Conservation (phyloP, 2,888 invertebrate genomes). For the Amitus sp. region DNA sequence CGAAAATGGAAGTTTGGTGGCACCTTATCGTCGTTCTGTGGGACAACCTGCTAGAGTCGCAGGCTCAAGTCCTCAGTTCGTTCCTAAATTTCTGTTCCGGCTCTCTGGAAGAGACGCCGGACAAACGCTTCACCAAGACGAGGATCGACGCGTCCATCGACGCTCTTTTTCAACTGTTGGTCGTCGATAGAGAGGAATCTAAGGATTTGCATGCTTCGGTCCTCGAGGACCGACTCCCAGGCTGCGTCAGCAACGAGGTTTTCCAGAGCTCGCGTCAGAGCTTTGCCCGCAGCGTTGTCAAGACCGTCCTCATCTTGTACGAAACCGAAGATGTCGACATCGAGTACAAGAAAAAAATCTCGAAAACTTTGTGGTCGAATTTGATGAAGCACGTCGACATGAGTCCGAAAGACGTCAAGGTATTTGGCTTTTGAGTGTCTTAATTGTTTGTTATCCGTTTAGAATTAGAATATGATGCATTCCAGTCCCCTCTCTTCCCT, state of each 20-base stretch:
- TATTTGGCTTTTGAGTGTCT: slow-evolving; percentile 20
- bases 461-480: too few relatives aligned
- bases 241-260: slow-evolving; percentile 43
- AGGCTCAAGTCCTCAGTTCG: slow-evolving; percentile 68
- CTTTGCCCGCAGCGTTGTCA: slow-evolving; percentile 58
- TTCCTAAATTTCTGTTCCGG: slow-evolving; percentile 79
- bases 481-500: too few relatives aligned
- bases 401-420: slow-evolving; percentile 46
- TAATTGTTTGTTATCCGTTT: too few relatives aligned
- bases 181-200: slow-evolving; percentile 44
- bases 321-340: slow-evolving; percentile 49
- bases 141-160: slow-evolving; percentile 55
- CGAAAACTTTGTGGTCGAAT: slow-evolving; percentile 51
- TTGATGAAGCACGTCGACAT: slow-evolving; percentile 51
- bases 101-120: slow-evolving; percentile 62
- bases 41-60: slow-evolving; percentile 67
- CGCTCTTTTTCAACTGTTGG: slow-evolving; percentile 56
- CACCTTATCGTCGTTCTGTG: slow-evolving; percentile 72
- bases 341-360: slow-evolving; percentile 45
- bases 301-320: slow-evolving; percentile 52
- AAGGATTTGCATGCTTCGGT: slow-evolving; percentile 31
- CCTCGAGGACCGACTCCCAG: slow-evolving; percentile 51
- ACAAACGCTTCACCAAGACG: slow-evolving; percentile 54
- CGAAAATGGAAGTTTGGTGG: slow-evolving; percentile 80
- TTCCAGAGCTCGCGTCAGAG: slow-evolving; percentile 52